Evolutionary conservation across 2,113 vertebrate species (phyloP).

Genomic region (Lasiurus borealis): DNA sequence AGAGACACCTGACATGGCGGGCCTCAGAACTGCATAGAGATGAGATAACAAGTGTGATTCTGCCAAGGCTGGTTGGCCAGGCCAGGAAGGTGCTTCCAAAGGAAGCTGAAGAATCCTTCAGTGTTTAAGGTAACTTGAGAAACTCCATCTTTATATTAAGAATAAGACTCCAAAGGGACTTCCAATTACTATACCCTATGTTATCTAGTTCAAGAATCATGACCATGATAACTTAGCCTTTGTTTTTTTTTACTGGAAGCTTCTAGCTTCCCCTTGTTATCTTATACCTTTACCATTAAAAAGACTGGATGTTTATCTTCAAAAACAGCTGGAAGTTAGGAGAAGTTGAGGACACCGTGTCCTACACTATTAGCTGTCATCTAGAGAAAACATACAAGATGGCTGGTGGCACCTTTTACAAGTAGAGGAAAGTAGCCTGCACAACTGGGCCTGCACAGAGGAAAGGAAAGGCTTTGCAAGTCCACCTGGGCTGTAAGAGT

Average conservation of each 20-base stretch:
- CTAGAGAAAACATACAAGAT: background rate
- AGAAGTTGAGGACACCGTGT: background rate
- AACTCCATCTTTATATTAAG: background rate
- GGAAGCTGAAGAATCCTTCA: background rate
- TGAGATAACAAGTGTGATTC: background rate
- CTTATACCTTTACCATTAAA: background rate
- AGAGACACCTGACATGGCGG: background rate
- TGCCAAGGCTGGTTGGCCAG: background rate
- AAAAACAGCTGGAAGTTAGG: background rate
- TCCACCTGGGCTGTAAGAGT: background rate
- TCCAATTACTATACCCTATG: background rate
- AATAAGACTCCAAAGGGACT: background rate
- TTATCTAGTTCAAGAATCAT: background rate
- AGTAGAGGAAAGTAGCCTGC: background rate
- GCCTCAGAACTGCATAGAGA: background rate
- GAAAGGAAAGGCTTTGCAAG: background rate
- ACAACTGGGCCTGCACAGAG: background rate
- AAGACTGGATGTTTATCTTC: background rate
- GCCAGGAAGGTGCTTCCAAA: background rate
- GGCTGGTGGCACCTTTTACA: background rate
- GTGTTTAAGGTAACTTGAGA: background rate
- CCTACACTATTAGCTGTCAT: background rate
- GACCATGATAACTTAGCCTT: background rate
- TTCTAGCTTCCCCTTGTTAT: background rate
- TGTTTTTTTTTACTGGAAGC: background rate